phyloP scores from a whole-genome alignment of 2,113 vertebrate genomes.

The Nerophis lumbriciformis region DNA sequence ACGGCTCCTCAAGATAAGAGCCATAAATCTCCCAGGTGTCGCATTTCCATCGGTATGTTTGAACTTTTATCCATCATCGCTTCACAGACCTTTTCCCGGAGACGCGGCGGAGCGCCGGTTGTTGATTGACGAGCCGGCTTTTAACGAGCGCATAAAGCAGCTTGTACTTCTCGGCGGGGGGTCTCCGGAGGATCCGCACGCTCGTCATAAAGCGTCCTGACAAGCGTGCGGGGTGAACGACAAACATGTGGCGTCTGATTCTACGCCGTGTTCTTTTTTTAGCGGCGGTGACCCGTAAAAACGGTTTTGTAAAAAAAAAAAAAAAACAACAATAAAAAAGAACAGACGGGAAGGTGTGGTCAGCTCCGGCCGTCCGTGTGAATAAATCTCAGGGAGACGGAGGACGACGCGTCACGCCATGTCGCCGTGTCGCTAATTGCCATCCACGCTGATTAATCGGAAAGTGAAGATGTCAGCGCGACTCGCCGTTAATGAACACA shows the following conservation, averaged over 20 bases:
- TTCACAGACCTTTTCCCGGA: too few species aligned
- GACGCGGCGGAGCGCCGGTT: too few species aligned
- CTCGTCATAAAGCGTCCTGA: too few species aligned
- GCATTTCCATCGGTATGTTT: too few species aligned
- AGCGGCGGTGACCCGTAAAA: too few species aligned
- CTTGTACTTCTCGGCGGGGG: too few species aligned
- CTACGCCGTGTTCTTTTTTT: neutral
- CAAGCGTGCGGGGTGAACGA: conserved; percentile 2
- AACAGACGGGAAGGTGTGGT: conserved; percentile 8
- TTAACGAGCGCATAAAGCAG: too few species aligned
- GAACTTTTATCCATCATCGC: too few species aligned
- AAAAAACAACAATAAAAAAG: neutral
- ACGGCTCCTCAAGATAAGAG: too few species aligned
- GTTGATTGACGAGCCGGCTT: too few species aligned
- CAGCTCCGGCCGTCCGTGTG: neutral
- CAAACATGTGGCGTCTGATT: conserved; percentile 17
- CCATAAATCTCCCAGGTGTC: neutral
- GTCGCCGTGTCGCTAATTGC: conserved; percentile 15
- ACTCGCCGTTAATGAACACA: neutral
- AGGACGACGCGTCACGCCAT: neutral
- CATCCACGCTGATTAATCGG: conserved; percentile 35
- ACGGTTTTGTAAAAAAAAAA: too few species aligned
- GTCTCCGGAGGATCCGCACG: too few species aligned
- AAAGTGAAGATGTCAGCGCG: conserved; percentile 17
- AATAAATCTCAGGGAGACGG: conserved; percentile 11